Evolutionary conservation across 1,140 invertebrate species (phyloP).

Genomic region (Bombus difficillimus): DNA sequence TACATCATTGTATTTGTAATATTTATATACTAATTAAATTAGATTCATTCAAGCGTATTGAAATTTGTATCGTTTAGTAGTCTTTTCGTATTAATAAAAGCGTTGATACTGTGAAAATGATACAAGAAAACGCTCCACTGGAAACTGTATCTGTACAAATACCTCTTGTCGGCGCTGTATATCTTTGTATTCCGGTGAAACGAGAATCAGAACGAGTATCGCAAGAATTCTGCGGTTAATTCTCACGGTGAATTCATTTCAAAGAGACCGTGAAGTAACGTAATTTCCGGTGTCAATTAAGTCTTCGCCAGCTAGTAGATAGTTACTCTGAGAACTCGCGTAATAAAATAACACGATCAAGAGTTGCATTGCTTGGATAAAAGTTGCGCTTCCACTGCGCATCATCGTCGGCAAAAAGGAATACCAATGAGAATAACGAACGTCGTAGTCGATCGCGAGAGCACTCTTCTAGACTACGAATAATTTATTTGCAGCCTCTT

Average conservation of each 20-base stretch:
- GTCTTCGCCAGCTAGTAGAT: neutral
- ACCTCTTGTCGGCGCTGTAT: neutral
- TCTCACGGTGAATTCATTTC: neutral
- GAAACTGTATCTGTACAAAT: too few relatives aligned
- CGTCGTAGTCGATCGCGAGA: neutral
- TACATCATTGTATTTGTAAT: too few relatives aligned
- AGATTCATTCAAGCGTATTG: too few relatives aligned
- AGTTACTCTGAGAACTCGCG: neutral
- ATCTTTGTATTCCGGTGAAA: neutral
- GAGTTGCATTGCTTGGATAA: neutral
- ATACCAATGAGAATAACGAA: conserved; percentile 4
- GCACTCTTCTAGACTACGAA: neutral
- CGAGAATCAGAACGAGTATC: neutral
- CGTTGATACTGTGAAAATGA: too few relatives aligned
- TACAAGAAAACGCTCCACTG: too few relatives aligned
- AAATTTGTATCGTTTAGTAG: too few relatives aligned
- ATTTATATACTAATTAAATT: too few relatives aligned
- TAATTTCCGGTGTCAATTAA: neutral
- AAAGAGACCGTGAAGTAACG: neutral
- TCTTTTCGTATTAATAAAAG: too few relatives aligned
- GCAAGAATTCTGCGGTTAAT: neutral
- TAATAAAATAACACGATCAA: neutral
- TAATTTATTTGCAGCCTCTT: neutral
- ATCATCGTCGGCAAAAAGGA: neutral
- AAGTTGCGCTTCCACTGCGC: neutral